Conservation (phyloP, 1,140 invertebrate species). For the Zaprionus capensis region DNA sequence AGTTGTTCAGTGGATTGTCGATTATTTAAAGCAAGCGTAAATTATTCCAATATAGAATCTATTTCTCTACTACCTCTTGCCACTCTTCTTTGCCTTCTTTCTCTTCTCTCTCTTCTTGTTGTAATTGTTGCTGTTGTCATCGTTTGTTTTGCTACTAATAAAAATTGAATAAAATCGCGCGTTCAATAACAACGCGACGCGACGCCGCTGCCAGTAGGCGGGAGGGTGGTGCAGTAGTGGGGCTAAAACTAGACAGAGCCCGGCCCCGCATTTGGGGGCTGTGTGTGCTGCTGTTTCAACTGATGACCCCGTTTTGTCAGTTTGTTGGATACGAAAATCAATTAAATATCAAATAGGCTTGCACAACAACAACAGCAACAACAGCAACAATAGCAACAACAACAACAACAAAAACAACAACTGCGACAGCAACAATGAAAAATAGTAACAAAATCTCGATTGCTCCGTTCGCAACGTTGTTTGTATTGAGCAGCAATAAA, state of each 20-base stretch:
- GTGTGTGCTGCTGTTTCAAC: slow-evolving; percentile 6
- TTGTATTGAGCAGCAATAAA: slow-evolving; percentile 46
- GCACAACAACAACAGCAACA: slow-evolving; percentile 36
- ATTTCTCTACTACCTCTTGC: slow-evolving; percentile 1
- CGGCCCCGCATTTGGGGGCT: slow-evolving; percentile 36
- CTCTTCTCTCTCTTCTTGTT: slow-evolving; percentile 18
- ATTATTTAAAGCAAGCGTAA: slow-evolving; percentile 24
- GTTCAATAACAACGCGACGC: slow-evolving; percentile 63
- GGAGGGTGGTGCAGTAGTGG: neutral
- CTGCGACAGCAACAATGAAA: slow-evolving; percentile 2
- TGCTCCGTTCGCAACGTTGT: slow-evolving; percentile 31
- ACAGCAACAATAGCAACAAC: neutral
- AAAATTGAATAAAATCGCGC: slow-evolving; percentile 82
- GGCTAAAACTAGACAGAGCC: slow-evolving; percentile 8
- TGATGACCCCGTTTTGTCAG: slow-evolving; percentile 63
- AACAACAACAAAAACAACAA: too few species aligned
- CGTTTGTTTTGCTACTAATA: slow-evolving; percentile 52
- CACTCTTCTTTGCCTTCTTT: neutral
- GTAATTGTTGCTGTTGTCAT: slow-evolving; percentile 29
- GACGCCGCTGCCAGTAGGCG: too few species aligned
- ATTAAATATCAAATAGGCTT: slow-evolving; percentile 52
- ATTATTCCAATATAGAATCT: slow-evolving; percentile 33
- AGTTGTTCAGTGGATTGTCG: neutral
- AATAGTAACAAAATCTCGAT: slow-evolving; percentile 53
- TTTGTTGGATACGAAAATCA: slow-evolving; percentile 55